Base-by-base conservation (phyloP, 1,140 invertebrate genomes). In the Asobara japonica region DNA sequence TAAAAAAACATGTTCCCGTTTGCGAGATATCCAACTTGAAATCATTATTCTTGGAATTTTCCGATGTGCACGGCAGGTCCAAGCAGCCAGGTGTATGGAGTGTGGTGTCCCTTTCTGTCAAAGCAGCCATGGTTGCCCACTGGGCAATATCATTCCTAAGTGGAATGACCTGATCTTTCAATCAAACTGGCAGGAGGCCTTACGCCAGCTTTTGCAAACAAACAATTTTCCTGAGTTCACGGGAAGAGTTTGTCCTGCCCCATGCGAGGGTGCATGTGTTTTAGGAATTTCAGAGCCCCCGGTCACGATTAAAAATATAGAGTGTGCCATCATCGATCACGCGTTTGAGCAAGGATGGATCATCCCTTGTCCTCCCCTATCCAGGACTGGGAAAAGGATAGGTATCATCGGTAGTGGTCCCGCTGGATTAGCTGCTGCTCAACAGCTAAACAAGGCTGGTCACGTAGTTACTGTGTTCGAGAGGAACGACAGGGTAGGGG, bases 151-250 rank as follows among this genome's bases (percentile, higher is more conserved):
- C 70, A 99, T 99, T 81, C 98, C 98, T 22, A 98, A 98, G 88
- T 99, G 97, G 96, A 99, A 99, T 87, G 96, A 99, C 86, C 91
- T 99, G 0, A 90, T 99, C 2, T 99, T 95, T 87, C 92, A 95
- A 75, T 94, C 95, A 64, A 95, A 98, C 81, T 99, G 98, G 98
- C 92, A 94, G 73, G 96, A 98, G 85, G 98, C 98, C n/a, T 88
- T 99, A 0, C 92, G 94, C 75, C 96, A 98, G 79, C 89, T 99
- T 27, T 88, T 98, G 69, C 98, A 99, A 86, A 99, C 98, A 1
- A 99, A 99, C 83, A 99, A 99, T 83, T 99, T 99, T 88, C 98
- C 98, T 91, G 98, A 99, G 88, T 99, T 99, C 83, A 99, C 98
- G 61, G 98, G 98, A 3, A 89, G 98, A 80, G 97, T 99, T 8